Conservation (phyloP, 53 echinoderm and acorn worm genomes). For the Holothuria leucospilota region DNA sequence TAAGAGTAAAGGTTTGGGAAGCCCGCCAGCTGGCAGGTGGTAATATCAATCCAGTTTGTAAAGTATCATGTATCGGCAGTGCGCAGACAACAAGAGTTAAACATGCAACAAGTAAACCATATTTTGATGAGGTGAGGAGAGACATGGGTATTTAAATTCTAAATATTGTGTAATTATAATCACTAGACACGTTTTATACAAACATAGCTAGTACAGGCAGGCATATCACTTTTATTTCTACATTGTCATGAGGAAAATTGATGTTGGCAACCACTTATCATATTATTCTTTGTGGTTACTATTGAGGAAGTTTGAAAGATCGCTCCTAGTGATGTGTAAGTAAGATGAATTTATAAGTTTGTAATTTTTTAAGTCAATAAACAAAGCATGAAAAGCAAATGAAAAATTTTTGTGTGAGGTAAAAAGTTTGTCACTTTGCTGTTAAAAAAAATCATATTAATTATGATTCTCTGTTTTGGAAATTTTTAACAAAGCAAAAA, state of each 20-base stretch:
- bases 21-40: constrained; percentile 82
- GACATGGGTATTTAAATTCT: background rate
- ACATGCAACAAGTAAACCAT: constrained; percentile 96
- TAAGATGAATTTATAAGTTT: no score
- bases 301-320: no score
- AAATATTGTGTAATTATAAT: background rate
- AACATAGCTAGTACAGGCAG: background rate
- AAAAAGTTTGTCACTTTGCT: no score
- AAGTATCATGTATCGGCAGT: constrained; percentile 73
- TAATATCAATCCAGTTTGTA: constrained; percentile 90
- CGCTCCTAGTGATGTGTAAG: no score
- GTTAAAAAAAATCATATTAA: no score
- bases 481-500: no score
- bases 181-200: background rate
- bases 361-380: no score
- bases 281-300: no score
- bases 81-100: constrained; percentile 91
- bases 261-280: no score
- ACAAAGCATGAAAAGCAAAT: no score
- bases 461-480: no score
- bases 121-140: constrained; percentile 86
- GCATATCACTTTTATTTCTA: background rate
- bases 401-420: no score
- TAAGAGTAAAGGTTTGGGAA: constrained; percentile 95
- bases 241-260: background rate